Evolutionary conservation across 2,888 invertebrate genomes (phyloP).

Genomic region (Gymnosoma rotundatum): DNA sequence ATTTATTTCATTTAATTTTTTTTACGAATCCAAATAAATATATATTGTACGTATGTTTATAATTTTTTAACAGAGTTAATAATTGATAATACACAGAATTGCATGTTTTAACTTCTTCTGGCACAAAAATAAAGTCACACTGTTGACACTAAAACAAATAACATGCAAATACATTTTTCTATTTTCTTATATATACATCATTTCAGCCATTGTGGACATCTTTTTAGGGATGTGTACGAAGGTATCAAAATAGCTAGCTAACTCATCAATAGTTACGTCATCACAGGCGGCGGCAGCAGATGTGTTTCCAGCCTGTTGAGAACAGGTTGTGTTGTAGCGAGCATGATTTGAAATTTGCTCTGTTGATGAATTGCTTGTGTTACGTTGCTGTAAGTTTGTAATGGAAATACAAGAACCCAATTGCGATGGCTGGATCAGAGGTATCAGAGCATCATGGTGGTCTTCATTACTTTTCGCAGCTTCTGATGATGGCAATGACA

Average conservation of each 20-base stretch:
- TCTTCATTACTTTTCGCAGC: background rate
- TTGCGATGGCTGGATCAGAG: conserved; percentile 19
- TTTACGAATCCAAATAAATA: background rate
- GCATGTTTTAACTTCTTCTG: background rate
- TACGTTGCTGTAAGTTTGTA: conserved; percentile 35
- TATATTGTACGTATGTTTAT: background rate
- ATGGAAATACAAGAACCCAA: conserved; percentile 12
- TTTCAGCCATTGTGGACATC: conserved; percentile 98
- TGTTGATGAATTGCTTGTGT: conserved; percentile 40
- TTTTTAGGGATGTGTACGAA: conserved; percentile 98
- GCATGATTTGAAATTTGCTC: conserved; percentile 57
- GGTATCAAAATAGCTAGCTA: conserved; percentile 97
- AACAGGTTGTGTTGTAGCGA: conserved; percentile 84
- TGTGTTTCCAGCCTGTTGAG: conserved; percentile 89
- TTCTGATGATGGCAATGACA: conserved; percentile 4
- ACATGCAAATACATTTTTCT: conserved; percentile 22
- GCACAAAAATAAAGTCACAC: conserved; percentile 3
- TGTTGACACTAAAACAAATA: background rate
- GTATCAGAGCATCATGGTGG: background rate
- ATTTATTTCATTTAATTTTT: background rate
- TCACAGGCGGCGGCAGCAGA: conserved; percentile 84
- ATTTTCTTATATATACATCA: conserved; percentile 94
- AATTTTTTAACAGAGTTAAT: background rate
- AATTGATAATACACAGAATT: conserved; percentile 8
- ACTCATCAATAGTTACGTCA: conserved; percentile 96